Evolutionary conservation across 2,888 invertebrate genomes (phyloP), one percentile per base, ranked within the genome.

Genomic region (Nymphalis urticae): DNA sequence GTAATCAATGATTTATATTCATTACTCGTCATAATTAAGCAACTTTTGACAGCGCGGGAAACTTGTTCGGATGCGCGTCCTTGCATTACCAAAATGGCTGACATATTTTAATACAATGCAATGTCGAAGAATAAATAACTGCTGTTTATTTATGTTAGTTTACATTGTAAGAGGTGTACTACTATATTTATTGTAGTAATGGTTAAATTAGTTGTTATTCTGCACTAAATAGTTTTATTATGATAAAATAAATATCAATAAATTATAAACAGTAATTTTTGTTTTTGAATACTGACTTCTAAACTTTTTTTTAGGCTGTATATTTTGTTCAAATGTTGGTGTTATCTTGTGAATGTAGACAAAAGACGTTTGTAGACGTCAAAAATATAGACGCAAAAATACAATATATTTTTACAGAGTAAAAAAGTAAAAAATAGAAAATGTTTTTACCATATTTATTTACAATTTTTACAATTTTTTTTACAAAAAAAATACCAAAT

Each of bases 381-480:
- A 42, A 42, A 42, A 10, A 42, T 42, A 42, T 42, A 42, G 13
- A 42, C 36, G 42, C 13, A 13, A 13, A 13, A 42, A 42, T 21
- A 42, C 4, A 27, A 16, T 13, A 54, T 17, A 16, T 17, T 7
- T 9, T 2, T 8, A 58, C 9, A 17, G 17, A 19, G 36, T 48
- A 27, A 42, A 32, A 32, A 47, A 42, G 59, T 42, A 36, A n/a
- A 68, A 68, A 47, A 2, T 24, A 32, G 24, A 17, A 58, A 9
- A 56, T 68, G 32, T 60, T 24, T 68, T 66, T 77, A 77, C 63
- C 71, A 73, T 76, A 76, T 83, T 79, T 82, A 83, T 82, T 80
- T 80, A 82, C 81, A 81, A 70, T 79, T 80, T 81, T 77, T 78
- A 76, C 74, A 77, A 59, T 70, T 72, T 75, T 78, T 74, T 75